Conservation (phyloP, 2,888 invertebrate species). For the Pycnomerus fuliginosus region DNA sequence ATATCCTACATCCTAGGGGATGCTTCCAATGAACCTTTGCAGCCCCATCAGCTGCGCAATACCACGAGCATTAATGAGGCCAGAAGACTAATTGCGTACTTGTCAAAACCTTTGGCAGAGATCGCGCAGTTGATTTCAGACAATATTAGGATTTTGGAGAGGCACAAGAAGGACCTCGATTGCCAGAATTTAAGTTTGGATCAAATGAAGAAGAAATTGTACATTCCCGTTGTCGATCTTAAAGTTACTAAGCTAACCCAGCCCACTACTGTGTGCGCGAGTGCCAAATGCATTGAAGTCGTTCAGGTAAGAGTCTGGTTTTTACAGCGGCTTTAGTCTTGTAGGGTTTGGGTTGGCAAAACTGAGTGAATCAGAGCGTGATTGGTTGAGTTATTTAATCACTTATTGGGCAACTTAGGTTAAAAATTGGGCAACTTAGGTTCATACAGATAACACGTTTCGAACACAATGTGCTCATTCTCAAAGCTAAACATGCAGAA, state of each 20-base stretch:
- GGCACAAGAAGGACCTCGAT: conserved; percentile 31
- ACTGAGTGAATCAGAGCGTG: too few relatives aligned
- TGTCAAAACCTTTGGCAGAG: conserved; percentile 45
- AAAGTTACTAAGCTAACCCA: conserved; percentile 33
- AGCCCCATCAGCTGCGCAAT: conserved; percentile 42
- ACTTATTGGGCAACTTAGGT: too few relatives aligned
- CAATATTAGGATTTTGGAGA: conserved; percentile 38
- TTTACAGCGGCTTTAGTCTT: too few relatives aligned
- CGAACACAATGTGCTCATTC: too few relatives aligned
- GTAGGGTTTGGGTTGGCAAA: too few relatives aligned
- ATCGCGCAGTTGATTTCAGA: conserved; percentile 43
- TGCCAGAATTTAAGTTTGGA: conserved; percentile 31
- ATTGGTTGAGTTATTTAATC: too few relatives aligned
- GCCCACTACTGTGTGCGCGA: conserved; percentile 42
- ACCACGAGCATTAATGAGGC: conserved; percentile 46
- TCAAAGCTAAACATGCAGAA: too few relatives aligned
- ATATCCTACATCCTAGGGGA: background rate
- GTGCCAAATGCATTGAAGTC: conserved; percentile 34
- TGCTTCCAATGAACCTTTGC: conserved; percentile 13
- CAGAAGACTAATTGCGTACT: conserved; percentile 40
- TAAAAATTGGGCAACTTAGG: too few relatives aligned
- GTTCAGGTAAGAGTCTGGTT: conserved; percentile 28
- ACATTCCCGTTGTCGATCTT: conserved; percentile 39
- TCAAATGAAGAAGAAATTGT: conserved; percentile 39
- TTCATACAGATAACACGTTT: too few relatives aligned